Base-by-base conservation (phyloP, 2,888 invertebrate genomes). In the Ichneumoninae sp. region DNA sequence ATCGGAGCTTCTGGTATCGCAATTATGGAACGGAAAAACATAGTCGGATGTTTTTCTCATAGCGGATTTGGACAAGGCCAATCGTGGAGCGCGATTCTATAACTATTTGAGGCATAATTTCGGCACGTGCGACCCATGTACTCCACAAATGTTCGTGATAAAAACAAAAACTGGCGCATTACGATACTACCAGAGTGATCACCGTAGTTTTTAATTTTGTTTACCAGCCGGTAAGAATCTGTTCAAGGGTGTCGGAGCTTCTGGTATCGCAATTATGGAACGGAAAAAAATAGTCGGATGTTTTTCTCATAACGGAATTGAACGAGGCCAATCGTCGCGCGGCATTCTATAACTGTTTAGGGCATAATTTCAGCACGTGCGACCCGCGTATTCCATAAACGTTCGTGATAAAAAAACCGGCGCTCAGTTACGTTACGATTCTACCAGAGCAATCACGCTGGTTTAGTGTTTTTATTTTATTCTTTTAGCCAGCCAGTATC, bases 401-500 rank as follows among this genome's bases (percentile, higher is more conserved):
- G 52, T 40, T 19, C 36, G 57, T 72, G 36, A 82, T 75, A 71
- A 66, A 82, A 47, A 71, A 76, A 44, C 52, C 70, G 54, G 84
- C 52, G 65, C 71, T 44, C 66, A 13, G 30, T 40, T 10, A 62
- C 75, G 75, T 84, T 79, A 78, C 81, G 78, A 81, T 81, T 74
- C 69, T 74, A 30, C 10, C 7, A 65, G 71, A 40, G 75, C 75
- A 47, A 54, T 36, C 36, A 13, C n/a, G 26, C 30, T 68, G 62
- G n/a, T 19, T 68, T 68, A 0, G 0, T 36, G 8, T 36, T 26
- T 52, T 75, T 57, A 68, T 82, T 78, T 69, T 69, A 8, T 22
- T 65, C 22, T 60, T 16, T 40, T 10, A 40, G 7, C 10, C 40
- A 8, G 8, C 22, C 8, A 8, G 8, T 22, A 22, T 19, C n/a